Evolutionary conservation across 2,113 vertebrate species (phyloP).

Genomic region (Pyxicephalus adspersus): DNA sequence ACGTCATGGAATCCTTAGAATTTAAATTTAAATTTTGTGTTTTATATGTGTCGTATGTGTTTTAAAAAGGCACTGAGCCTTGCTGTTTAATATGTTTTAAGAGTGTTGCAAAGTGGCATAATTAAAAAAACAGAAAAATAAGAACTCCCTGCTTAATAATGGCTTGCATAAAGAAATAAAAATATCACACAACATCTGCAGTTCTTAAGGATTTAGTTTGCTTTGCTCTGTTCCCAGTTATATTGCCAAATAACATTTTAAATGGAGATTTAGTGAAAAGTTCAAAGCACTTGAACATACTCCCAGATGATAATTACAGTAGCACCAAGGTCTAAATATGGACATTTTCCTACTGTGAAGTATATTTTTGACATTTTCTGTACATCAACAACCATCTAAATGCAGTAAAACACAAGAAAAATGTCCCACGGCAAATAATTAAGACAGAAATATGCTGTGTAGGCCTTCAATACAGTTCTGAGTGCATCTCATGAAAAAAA

Average conservation of each 20-base stretch:
- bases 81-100: too few relatives aligned
- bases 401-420: slow-evolving; percentile 27
- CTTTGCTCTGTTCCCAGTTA: slow-evolving; percentile 54
- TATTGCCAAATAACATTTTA: slow-evolving; percentile 54
- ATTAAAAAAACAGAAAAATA: slow-evolving; percentile 12
- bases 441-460: slow-evolving; percentile 26
- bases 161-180: not conserved
- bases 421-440: slow-evolving; percentile 51
- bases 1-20: too few relatives aligned
- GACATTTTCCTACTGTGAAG: slow-evolving; percentile 52
- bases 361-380: slow-evolving; percentile 47
- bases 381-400: slow-evolving; percentile 42
- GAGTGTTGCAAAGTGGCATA: not conserved
- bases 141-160: not conserved
- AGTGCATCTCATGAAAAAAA: slow-evolving; percentile 14
- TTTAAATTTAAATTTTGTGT: too few relatives aligned
- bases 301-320: slow-evolving; percentile 60
- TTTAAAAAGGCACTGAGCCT: too few relatives aligned
- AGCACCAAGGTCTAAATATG: slow-evolving; percentile 57
- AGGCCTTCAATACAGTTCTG: not conserved
- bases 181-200: slow-evolving; percentile 32
- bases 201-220: slow-evolving; percentile 18
- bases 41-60: too few relatives aligned
- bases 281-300: slow-evolving; percentile 58
- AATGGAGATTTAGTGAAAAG: slow-evolving; percentile 55